Evolutionary conservation across 2,113 vertebrate species (phyloP), one percentile per base, ranked within the genome.

Genomic region (Carlito syrichta): DNA sequence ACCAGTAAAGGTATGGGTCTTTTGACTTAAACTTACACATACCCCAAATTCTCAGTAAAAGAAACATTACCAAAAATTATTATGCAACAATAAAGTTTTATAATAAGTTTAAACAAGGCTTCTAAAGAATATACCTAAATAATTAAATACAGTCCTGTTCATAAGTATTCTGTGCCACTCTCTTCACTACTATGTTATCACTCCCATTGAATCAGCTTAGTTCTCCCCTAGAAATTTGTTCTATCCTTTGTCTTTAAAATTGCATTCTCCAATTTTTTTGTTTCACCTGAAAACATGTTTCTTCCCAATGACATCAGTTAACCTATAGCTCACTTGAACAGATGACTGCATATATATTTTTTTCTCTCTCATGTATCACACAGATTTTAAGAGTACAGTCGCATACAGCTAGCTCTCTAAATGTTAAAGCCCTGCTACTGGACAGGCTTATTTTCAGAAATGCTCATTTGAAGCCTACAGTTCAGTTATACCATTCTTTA

Each of bases 11-110:
- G 32, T 68, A 5, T 8, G 56, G 77, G 22, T 71, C 38, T 77
- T 97, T 94, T 91, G 0, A 76, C 23, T 94, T 93, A 94, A 94
- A 66, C 5, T 48, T 81, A 69, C 3, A 52, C 3, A 48, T 66
- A 69, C 2, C 5, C 6, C 69, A 89, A 86, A 86, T 82, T 83
- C 32, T 88, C 94, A 92, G 6, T 3, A 82, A 96, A 73, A 77
- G 16, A 63, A 90, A 87, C n/a, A 48, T 17, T 4, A 88, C 63
- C 78, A 78, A 78, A 86, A 52, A 63, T 81, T 38, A 95, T 62
- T 8, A 2, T 78, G 1, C 14, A 52, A 52, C 4, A 22, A 54
- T 77, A 45, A 89, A 79, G 3, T 69, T 71, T 48, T 48, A 68
- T 32, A 43, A 30, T 63, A 63, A 83, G 11, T 63, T 32, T 77